phyloP scores from a whole-genome alignment of 2,113 vertebrate genomes.

The Peromyscus californicus region DNA sequence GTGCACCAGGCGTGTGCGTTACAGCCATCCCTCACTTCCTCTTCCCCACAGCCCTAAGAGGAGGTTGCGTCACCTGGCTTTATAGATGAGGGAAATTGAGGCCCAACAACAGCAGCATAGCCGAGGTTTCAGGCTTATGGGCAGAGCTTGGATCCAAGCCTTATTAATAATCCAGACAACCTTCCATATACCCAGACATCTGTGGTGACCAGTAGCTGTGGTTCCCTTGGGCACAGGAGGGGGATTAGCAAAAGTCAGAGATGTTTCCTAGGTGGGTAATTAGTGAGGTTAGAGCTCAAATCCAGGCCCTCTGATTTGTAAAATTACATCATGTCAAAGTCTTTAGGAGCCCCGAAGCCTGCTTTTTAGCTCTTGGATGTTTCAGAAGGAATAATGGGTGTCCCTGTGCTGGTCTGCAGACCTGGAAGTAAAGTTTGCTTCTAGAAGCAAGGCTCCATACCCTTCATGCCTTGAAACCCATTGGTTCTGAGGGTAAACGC shows the following conservation, averaged over 20 bases:
- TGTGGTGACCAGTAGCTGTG: neutral
- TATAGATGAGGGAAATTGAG: neutral
- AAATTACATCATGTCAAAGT: neutral
- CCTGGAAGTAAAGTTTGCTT: neutral
- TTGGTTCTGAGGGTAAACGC: neutral
- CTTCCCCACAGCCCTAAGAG: neutral
- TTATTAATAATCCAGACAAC: neutral
- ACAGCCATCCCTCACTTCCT: neutral
- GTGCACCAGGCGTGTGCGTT: neutral
- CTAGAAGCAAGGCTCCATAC: neutral
- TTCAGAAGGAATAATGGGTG: neutral
- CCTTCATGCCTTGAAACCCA: neutral
- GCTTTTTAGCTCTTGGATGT: neutral
- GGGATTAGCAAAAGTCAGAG: neutral
- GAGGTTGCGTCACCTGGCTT: neutral
- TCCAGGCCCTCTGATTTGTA: slow-evolving; percentile 15
- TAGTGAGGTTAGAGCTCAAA: slow-evolving; percentile 19
- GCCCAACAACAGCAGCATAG: neutral
- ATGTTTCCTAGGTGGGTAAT: slow-evolving; percentile 25
- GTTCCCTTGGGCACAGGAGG: neutral
- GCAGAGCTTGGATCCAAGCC: neutral
- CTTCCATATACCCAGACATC: neutral
- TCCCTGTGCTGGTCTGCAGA: neutral
- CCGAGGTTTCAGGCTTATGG: neutral
- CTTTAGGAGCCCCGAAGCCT: neutral